Conservation (phyloP, 2,113 vertebrate genomes). For the Argyrosomus japonicus region DNA sequence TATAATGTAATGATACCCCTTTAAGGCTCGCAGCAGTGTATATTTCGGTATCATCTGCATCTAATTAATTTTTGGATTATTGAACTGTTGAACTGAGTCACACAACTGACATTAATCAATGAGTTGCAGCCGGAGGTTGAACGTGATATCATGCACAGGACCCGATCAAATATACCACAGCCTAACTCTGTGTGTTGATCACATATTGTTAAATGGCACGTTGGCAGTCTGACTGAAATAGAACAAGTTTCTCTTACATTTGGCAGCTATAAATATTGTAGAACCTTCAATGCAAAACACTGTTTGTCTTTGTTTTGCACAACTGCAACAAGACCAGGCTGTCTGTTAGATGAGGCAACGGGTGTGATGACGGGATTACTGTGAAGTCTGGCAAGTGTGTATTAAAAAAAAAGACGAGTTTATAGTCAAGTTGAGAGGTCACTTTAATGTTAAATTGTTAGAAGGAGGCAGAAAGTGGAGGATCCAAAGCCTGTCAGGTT, state of each 20-base stretch:
- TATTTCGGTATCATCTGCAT: background rate
- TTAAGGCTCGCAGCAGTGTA: background rate
- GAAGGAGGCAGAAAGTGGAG: background rate
- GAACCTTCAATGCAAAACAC: constrained; percentile 43
- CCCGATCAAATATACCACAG: background rate
- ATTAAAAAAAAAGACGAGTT: constrained; percentile 16
- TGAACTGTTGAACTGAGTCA: constrained; percentile 8
- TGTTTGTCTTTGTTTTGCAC: constrained; percentile 45
- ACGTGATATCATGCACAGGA: constrained; percentile 13
- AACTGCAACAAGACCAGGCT: constrained; percentile 14
- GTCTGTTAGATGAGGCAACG: background rate
- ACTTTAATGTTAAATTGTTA: constrained; percentile 2
- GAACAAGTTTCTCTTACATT: constrained; percentile 45
- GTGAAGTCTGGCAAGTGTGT: background rate
- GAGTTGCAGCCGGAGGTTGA: background rate
- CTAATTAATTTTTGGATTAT: constrained; percentile 25
- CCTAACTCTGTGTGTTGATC: constrained; percentile 6
- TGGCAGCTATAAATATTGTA: constrained; percentile 55
- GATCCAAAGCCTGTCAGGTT: constrained; percentile 7
- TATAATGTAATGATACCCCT: background rate
- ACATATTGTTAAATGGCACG: constrained; percentile 42
- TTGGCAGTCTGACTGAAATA: constrained; percentile 25
- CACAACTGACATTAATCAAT: constrained; percentile 15
- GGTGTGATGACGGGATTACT: constrained; percentile 9
- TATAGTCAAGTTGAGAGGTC: constrained; percentile 9